A percentile compares a stretch with the other conserved stretches of the same genome.
phyloP scores from a whole-genome alignment of 2,113 vertebrate genomes.

The Formicarius rufipectus region DNA sequence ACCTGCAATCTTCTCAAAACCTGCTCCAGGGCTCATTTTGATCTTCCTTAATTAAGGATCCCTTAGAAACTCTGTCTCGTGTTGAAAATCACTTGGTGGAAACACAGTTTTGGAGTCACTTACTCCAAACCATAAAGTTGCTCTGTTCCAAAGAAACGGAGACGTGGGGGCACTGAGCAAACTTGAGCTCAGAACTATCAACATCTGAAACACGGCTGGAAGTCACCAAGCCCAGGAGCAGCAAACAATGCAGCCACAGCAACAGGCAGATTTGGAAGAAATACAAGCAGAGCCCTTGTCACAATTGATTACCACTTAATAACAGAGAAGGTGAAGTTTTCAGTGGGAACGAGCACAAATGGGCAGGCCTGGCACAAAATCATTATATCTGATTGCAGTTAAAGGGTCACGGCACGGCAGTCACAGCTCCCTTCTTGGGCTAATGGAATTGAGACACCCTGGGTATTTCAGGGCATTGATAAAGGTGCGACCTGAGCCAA shows the following conservation, averaged over 20 bases:
- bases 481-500: neutral
- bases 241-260: neutral
- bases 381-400: neutral
- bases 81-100: neutral
- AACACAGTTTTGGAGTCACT: neutral
- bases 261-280: neutral
- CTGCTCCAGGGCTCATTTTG: constrained; percentile 24
- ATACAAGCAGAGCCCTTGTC: neutral
- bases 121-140: neutral
- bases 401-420: neutral
- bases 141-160: neutral
- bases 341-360: neutral
- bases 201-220: neutral
- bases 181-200: neutral
- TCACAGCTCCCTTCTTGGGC: neutral
- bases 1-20: neutral
- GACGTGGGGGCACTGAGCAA: neutral
- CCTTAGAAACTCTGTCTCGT: constrained; percentile 3
- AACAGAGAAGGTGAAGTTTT: neutral
- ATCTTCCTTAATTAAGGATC: constrained; percentile 26
- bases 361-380: constrained; percentile 15
- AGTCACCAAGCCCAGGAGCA: neutral
- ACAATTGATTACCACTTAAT: neutral
- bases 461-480: neutral
- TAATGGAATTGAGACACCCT: neutral